Conservation (phyloP, 2,113 vertebrate genomes). For the Carlito syrichta region DNA sequence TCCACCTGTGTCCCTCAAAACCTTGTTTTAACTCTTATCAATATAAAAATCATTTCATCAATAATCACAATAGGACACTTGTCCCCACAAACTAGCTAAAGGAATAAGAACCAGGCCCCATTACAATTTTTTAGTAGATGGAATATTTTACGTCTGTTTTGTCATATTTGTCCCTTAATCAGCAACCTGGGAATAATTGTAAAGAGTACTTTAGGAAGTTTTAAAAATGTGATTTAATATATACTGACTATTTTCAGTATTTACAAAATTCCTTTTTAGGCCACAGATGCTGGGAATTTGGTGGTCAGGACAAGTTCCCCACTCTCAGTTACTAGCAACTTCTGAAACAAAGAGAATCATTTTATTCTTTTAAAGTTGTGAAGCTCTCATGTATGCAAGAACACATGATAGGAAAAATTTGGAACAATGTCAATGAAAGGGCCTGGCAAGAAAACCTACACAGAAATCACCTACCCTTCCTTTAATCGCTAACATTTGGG, state of each 20-base stretch:
- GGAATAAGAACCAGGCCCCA: neutral
- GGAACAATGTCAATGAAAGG: neutral
- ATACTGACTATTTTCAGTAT: neutral
- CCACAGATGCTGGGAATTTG: constrained; percentile 84
- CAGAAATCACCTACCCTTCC: neutral
- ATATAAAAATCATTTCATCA: neutral
- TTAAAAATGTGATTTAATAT: neutral
- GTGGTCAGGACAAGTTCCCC: constrained; percentile 83
- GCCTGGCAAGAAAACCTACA: neutral
- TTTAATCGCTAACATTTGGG: neutral
- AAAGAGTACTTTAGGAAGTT: neutral
- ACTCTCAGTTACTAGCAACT: constrained; percentile 75
- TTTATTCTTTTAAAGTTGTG: neutral
- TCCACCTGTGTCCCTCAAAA: neutral
- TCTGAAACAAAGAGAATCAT: neutral
- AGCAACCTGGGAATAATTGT: neutral
- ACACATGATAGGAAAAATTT: neutral
- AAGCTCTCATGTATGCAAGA: neutral
- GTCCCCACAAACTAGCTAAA: neutral
- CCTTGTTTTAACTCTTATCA: neutral
- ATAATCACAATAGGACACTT: neutral
- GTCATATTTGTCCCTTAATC: neutral
- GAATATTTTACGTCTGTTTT: neutral
- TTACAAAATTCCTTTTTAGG: neutral
- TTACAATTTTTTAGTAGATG: neutral